These are phyloP conservation scores for Noctilio leporinus DNA, from an alignment of 2,113 vertebrate species.

Conservation along the genomic window DNA sequence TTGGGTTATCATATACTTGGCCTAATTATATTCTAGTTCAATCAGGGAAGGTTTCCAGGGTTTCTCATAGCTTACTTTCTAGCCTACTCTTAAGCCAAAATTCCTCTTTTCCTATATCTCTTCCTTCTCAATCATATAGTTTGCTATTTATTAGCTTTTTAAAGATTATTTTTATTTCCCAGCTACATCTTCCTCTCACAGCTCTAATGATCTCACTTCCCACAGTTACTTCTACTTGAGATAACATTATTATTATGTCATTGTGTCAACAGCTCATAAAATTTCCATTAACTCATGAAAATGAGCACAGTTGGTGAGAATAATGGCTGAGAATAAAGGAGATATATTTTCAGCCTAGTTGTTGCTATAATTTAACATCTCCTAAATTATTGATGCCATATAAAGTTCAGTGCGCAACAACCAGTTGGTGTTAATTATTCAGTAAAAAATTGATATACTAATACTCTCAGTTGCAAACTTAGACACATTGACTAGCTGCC, in stretches of 20 bases:
- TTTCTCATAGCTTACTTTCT: neutral
- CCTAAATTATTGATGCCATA: neutral
- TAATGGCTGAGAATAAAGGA: neutral
- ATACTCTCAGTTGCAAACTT: neutral
- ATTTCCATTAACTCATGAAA: neutral
- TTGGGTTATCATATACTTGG: neutral
- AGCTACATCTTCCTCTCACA: neutral
- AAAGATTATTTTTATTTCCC: conserved; percentile 30
- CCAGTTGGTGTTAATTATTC: neutral
- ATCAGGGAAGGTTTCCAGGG: neutral
- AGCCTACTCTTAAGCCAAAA: neutral
- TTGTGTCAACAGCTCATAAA: neutral
- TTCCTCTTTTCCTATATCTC: neutral
- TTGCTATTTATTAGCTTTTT: neutral
- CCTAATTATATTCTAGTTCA: neutral
- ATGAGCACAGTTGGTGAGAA: neutral
- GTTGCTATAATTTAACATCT: neutral
- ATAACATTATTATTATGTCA: neutral
- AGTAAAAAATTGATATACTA: neutral
- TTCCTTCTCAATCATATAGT: neutral
- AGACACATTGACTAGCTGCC: neutral
- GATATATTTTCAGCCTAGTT: neutral
- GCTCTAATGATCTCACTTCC: neutral
- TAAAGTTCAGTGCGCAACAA: neutral
- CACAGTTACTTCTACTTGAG: neutral